Percentiles rank a stretch among this genome's conserved stretches.
These are phyloP conservation scores for Ageneiosus marmoratus DNA, from an alignment of 2,113 vertebrate genomes.

Conservation along the genomic window DNA sequence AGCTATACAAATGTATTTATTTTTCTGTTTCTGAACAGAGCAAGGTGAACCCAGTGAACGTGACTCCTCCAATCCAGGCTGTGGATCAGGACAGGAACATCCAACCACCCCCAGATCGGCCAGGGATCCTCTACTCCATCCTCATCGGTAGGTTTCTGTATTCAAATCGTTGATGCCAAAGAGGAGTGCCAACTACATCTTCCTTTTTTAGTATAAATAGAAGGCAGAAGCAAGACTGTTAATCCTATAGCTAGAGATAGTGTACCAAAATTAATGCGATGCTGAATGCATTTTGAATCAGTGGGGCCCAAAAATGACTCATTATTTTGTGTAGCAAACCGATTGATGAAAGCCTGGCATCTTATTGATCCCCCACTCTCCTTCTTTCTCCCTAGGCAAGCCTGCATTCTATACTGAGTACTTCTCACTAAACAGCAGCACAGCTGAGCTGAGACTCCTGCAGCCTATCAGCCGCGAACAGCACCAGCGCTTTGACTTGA, in stretches of 20 bases:
- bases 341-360: neutral
- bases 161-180: neutral
- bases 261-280: neutral
- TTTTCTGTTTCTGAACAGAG: slow-evolving; percentile 70
- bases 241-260: slow-evolving; percentile 9
- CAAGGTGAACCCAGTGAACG: slow-evolving; percentile 88
- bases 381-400: slow-evolving; percentile 76
- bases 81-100: slow-evolving; percentile 94
- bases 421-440: slow-evolving; percentile 88
- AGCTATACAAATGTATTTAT: slow-evolving; percentile 4
- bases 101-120: slow-evolving; percentile 88
- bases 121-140: slow-evolving; percentile 91
- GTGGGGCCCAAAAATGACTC: neutral
- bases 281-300: slow-evolving; percentile 15
- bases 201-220: neutral
- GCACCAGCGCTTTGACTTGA: slow-evolving; percentile 92
- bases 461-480: slow-evolving; percentile 88
- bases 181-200: neutral
- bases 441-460: slow-evolving; percentile 85
- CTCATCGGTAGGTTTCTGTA: slow-evolving; percentile 85
- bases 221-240: slow-evolving; percentile 11
- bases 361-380: slow-evolving; percentile 19
- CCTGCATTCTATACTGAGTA: slow-evolving; percentile 85
- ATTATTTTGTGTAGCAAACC: slow-evolving; percentile 28
- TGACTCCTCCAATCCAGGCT: slow-evolving; percentile 90